Percentiles rank a stretch among this genome's conserved stretches.
Evolutionary conservation across 2,113 vertebrate genomes (phyloP).

Genomic region (Lucifuga dentata): DNA sequence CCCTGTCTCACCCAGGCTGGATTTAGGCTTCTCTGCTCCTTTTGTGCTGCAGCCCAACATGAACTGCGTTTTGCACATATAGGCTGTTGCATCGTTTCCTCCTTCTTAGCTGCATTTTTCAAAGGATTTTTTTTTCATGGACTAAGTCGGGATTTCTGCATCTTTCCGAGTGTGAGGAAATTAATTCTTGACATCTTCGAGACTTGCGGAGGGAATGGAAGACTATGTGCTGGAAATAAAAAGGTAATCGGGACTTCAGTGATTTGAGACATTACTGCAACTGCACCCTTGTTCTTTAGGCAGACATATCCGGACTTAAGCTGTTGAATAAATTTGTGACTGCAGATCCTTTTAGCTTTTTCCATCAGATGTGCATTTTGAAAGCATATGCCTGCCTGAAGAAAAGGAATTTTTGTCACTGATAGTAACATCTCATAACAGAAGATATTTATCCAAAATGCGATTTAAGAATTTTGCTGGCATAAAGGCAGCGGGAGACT

Average conservation of each 20-base stretch:
- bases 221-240: slow-evolving; percentile 67
- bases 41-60: slow-evolving; percentile 62
- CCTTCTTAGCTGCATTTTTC: slow-evolving; percentile 49
- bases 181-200: slow-evolving; percentile 70
- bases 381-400: slow-evolving; percentile 37
- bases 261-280: slow-evolving; percentile 65
- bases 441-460: slow-evolving; percentile 55
- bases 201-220: slow-evolving; percentile 54
- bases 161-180: slow-evolving; percentile 63
- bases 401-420: slow-evolving; percentile 39
- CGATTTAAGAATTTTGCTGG: slow-evolving; percentile 46
- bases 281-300: slow-evolving; percentile 48
- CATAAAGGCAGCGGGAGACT: slow-evolving; percentile 59
- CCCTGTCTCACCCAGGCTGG: slow-evolving; percentile 65
- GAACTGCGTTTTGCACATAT: slow-evolving; percentile 49
- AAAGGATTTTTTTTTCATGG: slow-evolving; percentile 55
- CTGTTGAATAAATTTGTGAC: slow-evolving; percentile 62
- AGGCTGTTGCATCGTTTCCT: slow-evolving; percentile 45
- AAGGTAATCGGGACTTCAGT: slow-evolving; percentile 73
- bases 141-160: slow-evolving; percentile 64
- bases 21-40: slow-evolving; percentile 61
- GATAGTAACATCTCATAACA: slow-evolving; percentile 43
- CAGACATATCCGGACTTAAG: slow-evolving; percentile 65
- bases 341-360: slow-evolving; percentile 55
- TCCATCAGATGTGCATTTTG: slow-evolving; percentile 57